Base-by-base conservation (phyloP, 92 coral and sea anemone species). In the Paragorgia papillata region DNA sequence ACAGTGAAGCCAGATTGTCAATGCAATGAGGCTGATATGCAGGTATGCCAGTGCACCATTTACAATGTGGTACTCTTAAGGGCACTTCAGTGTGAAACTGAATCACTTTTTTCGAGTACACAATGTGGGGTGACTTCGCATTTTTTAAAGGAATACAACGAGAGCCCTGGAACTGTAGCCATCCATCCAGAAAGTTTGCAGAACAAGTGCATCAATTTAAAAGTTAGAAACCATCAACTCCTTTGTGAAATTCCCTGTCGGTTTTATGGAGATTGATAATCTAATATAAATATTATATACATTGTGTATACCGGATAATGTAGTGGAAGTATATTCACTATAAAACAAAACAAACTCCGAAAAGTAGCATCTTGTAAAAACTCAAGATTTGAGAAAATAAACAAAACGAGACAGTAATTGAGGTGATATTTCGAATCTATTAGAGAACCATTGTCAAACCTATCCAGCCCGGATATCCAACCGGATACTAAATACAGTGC, bases 111-210 rank as follows among this genome's bases (percentile, higher is more conserved):
- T 26, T 48, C 76, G 1, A 32, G 29, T 30, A 9, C 39, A 25
- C 40, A 50, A 51, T 69, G 76, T 50, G 44, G 46, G 12, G 61
- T 51, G 0, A 51, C 76, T 14, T 69, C 76, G 50, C 76, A 69
- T 69, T 69, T 69, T 22, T 8, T 69, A 18, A 50, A 50, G 32
- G 76, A 69, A 19, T 46, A 31, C n/a, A 19, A 13, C 2, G 44
- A 69, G 39, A 30, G 8, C 9, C 21, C 48, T 55, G 29, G 10
- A 29, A 69, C 59, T 29, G 24, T 48, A 48, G 76, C 61, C 50
- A 69, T 69, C 60, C 59, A 48, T 1, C 61, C 76, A 56, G 60
- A 69, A 26, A 32, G 30, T 10, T 61, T 69, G 12, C 22, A 32
- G 5, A 31, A 2, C 8, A 69, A 69, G 24, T 69, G 61, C 44